These are phyloP conservation scores for Rhabdornis inornatus DNA, from an alignment of 2,113 vertebrate species.

Conservation along the genomic window DNA sequence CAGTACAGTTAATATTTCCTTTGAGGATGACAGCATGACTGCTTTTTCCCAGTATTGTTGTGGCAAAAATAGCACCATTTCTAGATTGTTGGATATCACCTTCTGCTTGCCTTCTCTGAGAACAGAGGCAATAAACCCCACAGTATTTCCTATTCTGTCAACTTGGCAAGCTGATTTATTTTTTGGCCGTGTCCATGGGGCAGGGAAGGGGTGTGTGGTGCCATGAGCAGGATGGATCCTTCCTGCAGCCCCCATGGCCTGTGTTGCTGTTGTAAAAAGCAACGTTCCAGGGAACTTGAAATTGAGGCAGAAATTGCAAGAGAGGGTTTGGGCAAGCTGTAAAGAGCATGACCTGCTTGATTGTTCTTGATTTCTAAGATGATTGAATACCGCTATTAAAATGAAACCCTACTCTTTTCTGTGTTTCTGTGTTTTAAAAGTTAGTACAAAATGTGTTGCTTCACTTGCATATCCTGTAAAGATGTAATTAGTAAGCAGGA, in stretches of 20 bases:
- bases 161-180: background rate
- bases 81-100: background rate
- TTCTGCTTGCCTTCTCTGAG: background rate
- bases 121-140: accelerated
- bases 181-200: accelerated
- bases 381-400: background rate
- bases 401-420: background rate
- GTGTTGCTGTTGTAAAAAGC: background rate
- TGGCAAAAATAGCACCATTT: background rate
- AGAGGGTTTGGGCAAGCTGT: background rate
- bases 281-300: background rate
- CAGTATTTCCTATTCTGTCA: background rate
- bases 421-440: background rate
- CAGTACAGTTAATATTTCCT: background rate
- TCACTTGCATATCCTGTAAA: background rate
- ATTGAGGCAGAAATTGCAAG: background rate
- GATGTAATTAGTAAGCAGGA: background rate
- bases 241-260: background rate
- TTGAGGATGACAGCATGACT: background rate
- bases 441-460: background rate
- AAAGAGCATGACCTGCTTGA: background rate
- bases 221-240: background rate
- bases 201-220: background rate
- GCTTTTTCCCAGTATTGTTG: background rate
- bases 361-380: no score